phyloP scores from a whole-genome alignment of 2,888 invertebrate species.

The Heliconius cydno region DNA sequence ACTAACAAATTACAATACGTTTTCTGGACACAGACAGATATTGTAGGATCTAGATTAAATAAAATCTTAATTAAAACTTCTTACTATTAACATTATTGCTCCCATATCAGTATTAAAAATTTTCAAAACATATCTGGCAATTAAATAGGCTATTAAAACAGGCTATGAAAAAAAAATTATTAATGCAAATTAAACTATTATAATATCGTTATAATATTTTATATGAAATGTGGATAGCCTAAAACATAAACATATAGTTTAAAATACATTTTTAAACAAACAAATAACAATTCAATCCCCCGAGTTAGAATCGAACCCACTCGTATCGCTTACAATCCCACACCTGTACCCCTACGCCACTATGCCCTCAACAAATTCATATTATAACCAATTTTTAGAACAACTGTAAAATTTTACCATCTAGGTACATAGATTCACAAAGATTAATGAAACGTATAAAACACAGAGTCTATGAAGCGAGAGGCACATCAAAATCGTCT shows the following conservation, averaged over 20 bases:
- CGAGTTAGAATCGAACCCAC: no score
- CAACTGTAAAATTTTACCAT: neutral
- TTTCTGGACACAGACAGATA: neutral
- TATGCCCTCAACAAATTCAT: neutral
- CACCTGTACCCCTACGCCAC: no score
- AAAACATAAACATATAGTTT: neutral
- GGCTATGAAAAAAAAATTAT: neutral
- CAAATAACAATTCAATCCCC: no score
- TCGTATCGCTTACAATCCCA: no score
- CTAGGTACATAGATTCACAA: conserved; percentile 18
- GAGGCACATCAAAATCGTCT: conserved; percentile 61
- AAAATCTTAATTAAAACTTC: neutral
- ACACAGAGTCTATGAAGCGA: conserved; percentile 67
- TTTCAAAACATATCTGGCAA: neutral
- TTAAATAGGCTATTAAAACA: neutral
- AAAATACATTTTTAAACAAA: neutral
- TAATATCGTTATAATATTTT: neutral
- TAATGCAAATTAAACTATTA: neutral
- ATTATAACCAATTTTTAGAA: neutral
- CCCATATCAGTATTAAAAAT: neutral
- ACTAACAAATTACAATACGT: neutral
- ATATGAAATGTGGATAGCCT: neutral
- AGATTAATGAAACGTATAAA: conserved; percentile 63
- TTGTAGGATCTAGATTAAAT: no score
- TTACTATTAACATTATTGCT: neutral